Evolutionary conservation across 2,797 vertebrate species (phyloP), one percentile per base, ranked within the genome.

Genomic region (Enteromius fasciolatus): DNA sequence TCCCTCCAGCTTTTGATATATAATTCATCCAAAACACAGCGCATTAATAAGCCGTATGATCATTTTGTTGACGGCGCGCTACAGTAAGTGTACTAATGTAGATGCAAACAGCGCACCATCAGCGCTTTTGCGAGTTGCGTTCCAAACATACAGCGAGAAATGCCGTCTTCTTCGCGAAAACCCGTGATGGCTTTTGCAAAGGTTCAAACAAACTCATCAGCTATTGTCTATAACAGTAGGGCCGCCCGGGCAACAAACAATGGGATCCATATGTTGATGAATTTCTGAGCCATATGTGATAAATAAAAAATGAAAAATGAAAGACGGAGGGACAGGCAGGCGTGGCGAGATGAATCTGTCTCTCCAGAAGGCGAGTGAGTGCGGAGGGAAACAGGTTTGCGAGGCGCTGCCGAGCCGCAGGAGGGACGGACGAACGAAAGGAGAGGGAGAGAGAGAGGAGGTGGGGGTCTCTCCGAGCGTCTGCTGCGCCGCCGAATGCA

Each of bases 401-500:
- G 84, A 88, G 83, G 85, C 87, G 84, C 87, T 77, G 84, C 82
- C 85, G 86, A 89, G 85, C 89, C 76, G 83, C 87, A 76, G 87
- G 89, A 86, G 87, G 88, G 87, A 83, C 81, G 59, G 52, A 74
- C 31, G 41, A 46, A 46, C 11, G 44, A 14, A 46, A 1, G 10
- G 70, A 72, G 33, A 41, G 64, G 10, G 39, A 41, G 39, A 41
- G 39, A 59, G 52, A 11, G 61, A 41, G 64, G 52, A 61, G 52
- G 66, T 70, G 74, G 64, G 69, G 50, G 81, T 83, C 74, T 83
- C 31, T 68, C 41, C 1, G 28, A 77, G 81, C 67, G 81, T 83
- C 74, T 83, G 81, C 44, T 80, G 20, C 28, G 39, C 33, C 39
- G 93, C 94, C 93, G 94, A 95, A 95, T 95, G 95, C 95, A 95